Percentiles rank a stretch among this genome's conserved stretches.
Evolutionary conservation across 2,888 invertebrate species (phyloP).

Genomic region (Bruchidius siliquastri): DNA sequence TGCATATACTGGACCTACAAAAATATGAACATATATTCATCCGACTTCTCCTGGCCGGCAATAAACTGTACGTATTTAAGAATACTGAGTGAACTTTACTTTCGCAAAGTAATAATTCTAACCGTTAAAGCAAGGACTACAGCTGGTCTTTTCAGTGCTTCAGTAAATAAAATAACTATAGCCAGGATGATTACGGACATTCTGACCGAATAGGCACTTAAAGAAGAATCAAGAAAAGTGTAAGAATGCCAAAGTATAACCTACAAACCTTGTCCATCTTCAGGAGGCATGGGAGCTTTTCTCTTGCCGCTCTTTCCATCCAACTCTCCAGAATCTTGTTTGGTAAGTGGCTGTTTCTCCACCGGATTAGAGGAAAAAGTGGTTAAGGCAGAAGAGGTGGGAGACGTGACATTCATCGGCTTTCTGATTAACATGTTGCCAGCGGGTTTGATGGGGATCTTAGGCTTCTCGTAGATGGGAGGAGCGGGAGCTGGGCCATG

Average conservation of each 20-base stretch:
- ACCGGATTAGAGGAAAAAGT: conserved; percentile 29
- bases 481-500: conserved; percentile 47
- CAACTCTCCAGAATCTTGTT: conserved; percentile 56
- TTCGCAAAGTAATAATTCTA: no score
- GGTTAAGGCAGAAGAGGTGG: conserved; percentile 22
- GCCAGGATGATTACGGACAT: no score
- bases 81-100: no score
- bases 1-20: conserved; percentile 45
- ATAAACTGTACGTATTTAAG: no score
- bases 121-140: no score
- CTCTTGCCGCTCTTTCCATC: conserved; percentile 57
- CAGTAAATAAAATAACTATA: no score
- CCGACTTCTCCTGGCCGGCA: conserved; percentile 15
- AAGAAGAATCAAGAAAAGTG: no score
- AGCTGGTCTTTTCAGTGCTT: no score
- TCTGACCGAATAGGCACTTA: no score
- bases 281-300: conserved; percentile 74
- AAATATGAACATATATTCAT: conserved; percentile 27
- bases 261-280: conserved; percentile 40
- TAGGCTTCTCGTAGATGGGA: conserved; percentile 55
- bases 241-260: no score
- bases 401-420: conserved; percentile 2
- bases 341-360: conserved; percentile 48
- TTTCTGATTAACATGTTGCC: conserved; percentile 40
- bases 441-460: conserved; percentile 67